Evolutionary conservation across 2,113 vertebrate species (phyloP).

Genomic region (Microcebus tavaratra): DNA sequence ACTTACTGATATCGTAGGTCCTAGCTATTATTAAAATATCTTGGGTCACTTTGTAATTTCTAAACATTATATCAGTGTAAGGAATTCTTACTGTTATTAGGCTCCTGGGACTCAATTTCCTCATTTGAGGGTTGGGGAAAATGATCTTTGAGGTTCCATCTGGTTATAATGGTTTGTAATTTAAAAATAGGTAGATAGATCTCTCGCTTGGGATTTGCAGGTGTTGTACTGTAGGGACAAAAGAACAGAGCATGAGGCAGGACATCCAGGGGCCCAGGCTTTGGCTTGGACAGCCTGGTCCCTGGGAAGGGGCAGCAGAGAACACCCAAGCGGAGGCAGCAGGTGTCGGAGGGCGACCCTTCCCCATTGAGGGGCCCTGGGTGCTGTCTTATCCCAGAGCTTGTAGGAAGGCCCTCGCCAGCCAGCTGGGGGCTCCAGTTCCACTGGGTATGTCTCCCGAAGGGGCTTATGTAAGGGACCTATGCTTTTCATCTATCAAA

Average conservation of each 20-base stretch:
- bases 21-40: not conserved
- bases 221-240: not conserved
- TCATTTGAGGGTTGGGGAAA: not conserved
- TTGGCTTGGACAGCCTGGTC: not conserved
- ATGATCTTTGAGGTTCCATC: not conserved
- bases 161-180: not conserved
- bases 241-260: not conserved
- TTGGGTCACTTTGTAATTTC: slow-evolving; percentile 17
- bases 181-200: not conserved
- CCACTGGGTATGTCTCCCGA: not conserved
- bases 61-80: not conserved
- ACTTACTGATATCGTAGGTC: not conserved
- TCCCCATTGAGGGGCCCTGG: not conserved
- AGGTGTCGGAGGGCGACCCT: not conserved
- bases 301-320: not conserved
- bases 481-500: not conserved
- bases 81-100: not conserved
- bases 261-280: not conserved
- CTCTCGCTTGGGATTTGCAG: not conserved
- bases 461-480: not conserved
- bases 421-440: not conserved
- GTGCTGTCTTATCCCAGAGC: not conserved
- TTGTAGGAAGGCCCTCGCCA: not conserved
- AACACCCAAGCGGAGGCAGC: not conserved
- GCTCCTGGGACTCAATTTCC: not conserved